Conservation (phyloP, 2,113 vertebrate genomes). For the mouse (Mus musculus) region DNA sequence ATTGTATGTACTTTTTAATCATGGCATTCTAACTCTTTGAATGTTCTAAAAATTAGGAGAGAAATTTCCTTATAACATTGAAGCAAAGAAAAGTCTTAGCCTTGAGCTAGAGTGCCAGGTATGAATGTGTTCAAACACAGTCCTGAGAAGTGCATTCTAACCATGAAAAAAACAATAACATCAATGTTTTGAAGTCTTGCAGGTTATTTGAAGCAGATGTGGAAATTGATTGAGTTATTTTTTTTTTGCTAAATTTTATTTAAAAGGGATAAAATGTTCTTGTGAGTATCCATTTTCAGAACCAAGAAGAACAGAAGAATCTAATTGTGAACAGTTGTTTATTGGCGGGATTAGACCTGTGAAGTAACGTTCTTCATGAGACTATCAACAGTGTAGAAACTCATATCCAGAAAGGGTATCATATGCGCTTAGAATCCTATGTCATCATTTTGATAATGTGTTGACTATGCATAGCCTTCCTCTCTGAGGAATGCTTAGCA, state of each 20-base stretch:
- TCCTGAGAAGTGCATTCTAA: neutral
- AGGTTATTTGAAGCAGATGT: slow-evolving; percentile 15
- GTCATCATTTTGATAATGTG: neutral
- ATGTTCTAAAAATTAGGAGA: slow-evolving; percentile 50
- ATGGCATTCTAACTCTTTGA: slow-evolving; percentile 43
- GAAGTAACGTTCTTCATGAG: slow-evolving; percentile 62
- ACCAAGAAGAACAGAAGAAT: slow-evolving; percentile 2
- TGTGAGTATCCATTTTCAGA: slow-evolving; percentile 63
- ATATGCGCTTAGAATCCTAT: neutral
- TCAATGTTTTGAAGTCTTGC: slow-evolving; percentile 65
- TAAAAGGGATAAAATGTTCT: slow-evolving; percentile 42
- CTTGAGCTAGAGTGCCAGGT: neutral
- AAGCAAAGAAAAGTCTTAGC: slow-evolving; percentile 50
- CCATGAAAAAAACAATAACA: slow-evolving; percentile 2
- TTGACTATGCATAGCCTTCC: neutral
- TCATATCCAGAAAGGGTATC: neutral
- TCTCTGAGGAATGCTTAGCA: slow-evolving; percentile 21
- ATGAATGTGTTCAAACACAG: slow-evolving; percentile 26
- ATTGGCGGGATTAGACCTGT: slow-evolving; percentile 50
- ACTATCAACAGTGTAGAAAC: slow-evolving; percentile 68
- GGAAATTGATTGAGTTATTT: slow-evolving; percentile 2
- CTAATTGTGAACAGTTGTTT: slow-evolving; percentile 68
- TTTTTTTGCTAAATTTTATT: slow-evolving; percentile 32
- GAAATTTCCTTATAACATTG: slow-evolving; percentile 51
- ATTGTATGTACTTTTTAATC: slow-evolving; percentile 50